phyloP scores from a whole-genome alignment of 1,140 invertebrate species.

The Elymnias hypermnestra region DNA sequence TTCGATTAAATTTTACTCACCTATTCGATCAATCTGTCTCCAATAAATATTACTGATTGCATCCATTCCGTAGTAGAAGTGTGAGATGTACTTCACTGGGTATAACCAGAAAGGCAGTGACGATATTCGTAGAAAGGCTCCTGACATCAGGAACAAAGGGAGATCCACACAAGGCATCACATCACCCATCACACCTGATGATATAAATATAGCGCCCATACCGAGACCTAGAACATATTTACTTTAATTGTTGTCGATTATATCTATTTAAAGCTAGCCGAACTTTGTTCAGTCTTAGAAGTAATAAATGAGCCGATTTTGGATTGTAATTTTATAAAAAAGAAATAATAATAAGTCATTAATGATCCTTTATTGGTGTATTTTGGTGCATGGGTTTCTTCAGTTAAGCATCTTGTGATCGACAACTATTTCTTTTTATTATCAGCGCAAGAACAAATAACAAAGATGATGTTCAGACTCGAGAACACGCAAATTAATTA shows the following conservation, averaged over 20 bases:
- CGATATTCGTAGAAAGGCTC: conserved; percentile 52
- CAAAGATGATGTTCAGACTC: too few species aligned
- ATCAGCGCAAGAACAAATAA: too few species aligned
- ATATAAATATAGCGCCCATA: conserved; percentile 54
- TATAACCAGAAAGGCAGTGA: conserved; percentile 65
- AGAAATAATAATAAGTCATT: too few species aligned
- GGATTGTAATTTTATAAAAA: too few species aligned
- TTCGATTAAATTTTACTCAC: too few species aligned
- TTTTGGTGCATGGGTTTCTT: too few species aligned
- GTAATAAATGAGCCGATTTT: neutral
- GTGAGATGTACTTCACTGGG: conserved; percentile 77
- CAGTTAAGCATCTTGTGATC: too few species aligned
- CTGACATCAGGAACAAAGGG: conserved; percentile 56
- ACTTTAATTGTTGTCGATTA: too few species aligned
- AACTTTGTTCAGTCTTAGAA: neutral
- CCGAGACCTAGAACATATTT: conserved; percentile 40
- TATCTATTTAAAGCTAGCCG: too few species aligned
- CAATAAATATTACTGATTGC: conserved; percentile 78
- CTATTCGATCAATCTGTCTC: conserved; percentile 74
- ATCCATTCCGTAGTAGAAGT: conserved; percentile 79
- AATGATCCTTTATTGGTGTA: too few species aligned
- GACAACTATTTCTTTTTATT: too few species aligned
- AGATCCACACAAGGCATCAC: conserved; percentile 57
- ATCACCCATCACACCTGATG: conserved; percentile 47
- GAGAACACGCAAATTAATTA: too few species aligned